Evolutionary conservation across 2,888 invertebrate genomes (phyloP).

Genomic region (Cybosia mesomella): DNA sequence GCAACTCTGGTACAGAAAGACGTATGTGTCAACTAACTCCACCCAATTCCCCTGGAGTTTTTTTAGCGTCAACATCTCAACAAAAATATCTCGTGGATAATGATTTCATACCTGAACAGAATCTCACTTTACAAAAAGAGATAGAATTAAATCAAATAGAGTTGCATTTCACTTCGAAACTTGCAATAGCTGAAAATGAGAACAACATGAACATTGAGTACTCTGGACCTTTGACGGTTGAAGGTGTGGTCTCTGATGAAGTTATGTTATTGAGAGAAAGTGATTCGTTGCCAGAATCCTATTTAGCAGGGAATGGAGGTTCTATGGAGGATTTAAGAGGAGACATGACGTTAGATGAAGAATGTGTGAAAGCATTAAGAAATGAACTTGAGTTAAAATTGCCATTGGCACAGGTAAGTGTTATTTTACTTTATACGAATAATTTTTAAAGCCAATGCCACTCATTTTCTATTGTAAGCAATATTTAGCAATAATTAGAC

Average conservation of each 20-base stretch:
- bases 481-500: no score
- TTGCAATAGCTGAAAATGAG: constrained; percentile 85
- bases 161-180: constrained; percentile 78
- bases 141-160: constrained; percentile 80
- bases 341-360: constrained; percentile 89
- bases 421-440: not conserved
- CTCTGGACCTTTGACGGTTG: constrained; percentile 76
- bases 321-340: constrained; percentile 84
- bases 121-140: constrained; percentile 61
- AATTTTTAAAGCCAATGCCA: no score
- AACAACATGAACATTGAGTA: constrained; percentile 85
- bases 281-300: constrained; percentile 69
- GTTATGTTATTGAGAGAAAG: constrained; percentile 59
- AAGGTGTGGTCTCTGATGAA: constrained; percentile 68
- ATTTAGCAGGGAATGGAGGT: constrained; percentile 83
- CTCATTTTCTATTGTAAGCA: no score
- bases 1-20: constrained; percentile 71
- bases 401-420: constrained; percentile 88
- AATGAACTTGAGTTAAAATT: constrained; percentile 91
- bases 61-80: constrained; percentile 74
- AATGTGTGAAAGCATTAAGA: constrained; percentile 90
- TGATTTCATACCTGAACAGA: constrained; percentile 62
- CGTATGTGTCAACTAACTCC: constrained; percentile 77
- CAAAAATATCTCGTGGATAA: constrained; percentile 76
- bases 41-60: constrained; percentile 80